phyloP scores from a whole-genome alignment of 2,888 invertebrate genomes.

The Drosophila neutralis region DNA sequence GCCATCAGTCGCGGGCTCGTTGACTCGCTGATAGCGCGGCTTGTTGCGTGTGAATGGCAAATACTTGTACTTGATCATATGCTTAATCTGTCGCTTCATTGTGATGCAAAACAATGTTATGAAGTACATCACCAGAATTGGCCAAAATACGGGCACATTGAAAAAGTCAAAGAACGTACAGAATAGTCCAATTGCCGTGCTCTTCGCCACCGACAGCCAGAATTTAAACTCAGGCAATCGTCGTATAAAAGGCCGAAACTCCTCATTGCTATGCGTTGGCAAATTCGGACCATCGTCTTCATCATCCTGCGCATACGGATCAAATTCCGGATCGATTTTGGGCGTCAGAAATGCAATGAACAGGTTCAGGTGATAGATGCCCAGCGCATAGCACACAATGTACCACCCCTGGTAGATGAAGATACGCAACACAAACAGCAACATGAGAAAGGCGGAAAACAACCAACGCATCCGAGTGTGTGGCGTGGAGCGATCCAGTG shows the following conservation, averaged over 20 bases:
- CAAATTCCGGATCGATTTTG: conserved; percentile 99
- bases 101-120: conserved; percentile 99
- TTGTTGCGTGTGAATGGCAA: conserved; percentile 99
- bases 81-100: conserved; percentile 99
- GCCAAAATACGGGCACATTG: conserved; percentile 99
- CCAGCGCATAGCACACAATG: conserved; percentile 99
- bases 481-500: conserved; percentile 94
- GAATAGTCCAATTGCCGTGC: conserved; percentile 93
- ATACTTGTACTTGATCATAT: conserved; percentile 99
- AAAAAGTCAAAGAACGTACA: conserved; percentile 99
- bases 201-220: conserved; percentile 98
- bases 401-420: conserved; percentile 98
- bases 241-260: conserved; percentile 98
- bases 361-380: conserved; percentile 99
- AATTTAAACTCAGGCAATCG: conserved; percentile 99
- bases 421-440: conserved; percentile 92
- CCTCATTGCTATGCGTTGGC: conserved; percentile 97
- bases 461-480: conserved; percentile 92
- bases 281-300: conserved; percentile 92
- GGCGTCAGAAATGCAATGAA: conserved; percentile 99
- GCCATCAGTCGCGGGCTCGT: conserved; percentile 70
- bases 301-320: conserved; percentile 91
- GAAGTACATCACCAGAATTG: conserved; percentile 99
- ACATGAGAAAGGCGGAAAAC: conserved; percentile 89
- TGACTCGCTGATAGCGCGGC: conserved; percentile 93